These are phyloP conservation scores for Indicator indicator DNA, from an alignment of 2,113 vertebrate genomes.

Conservation along the genomic window DNA sequence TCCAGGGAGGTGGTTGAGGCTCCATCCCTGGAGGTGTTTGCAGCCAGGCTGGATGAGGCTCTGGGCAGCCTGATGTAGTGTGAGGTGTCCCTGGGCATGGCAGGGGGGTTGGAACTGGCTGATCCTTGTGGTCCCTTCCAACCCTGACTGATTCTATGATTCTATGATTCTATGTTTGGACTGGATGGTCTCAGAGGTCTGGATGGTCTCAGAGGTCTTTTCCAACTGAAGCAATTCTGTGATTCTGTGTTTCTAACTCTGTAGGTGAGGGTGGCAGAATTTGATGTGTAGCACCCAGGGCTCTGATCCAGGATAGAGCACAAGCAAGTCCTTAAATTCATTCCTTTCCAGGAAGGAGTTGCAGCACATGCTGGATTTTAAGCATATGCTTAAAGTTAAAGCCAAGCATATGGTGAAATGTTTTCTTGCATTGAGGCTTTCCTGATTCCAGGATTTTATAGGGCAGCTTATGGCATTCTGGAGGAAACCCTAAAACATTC, in stretches of 20 bases:
- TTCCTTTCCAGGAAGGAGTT: conserved; percentile 29
- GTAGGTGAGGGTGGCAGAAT: neutral
- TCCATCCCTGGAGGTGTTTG: too few relatives aligned
- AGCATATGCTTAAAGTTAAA: conserved; percentile 56
- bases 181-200: too few relatives aligned
- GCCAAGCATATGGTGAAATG: conserved; percentile 59
- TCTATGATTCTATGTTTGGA: too few relatives aligned
- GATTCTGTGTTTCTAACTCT: neutral
- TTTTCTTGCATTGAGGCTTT: conserved; percentile 51
- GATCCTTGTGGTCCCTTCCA: too few relatives aligned
- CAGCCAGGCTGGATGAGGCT: too few relatives aligned
- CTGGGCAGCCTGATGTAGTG: too few relatives aligned
- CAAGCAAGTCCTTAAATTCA: conserved; percentile 36
- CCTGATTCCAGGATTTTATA: conserved; percentile 24
- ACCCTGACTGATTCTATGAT: too few relatives aligned
- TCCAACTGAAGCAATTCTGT: too few relatives aligned
- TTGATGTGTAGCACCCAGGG: neutral
- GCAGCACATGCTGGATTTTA: conserved; percentile 28
- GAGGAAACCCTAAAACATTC: conserved; percentile 43
- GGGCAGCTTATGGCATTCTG: conserved; percentile 56
- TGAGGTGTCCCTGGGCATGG: too few relatives aligned
- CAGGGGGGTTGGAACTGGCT: too few relatives aligned
- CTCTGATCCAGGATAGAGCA: conserved; percentile 26
- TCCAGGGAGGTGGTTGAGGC: too few relatives aligned
- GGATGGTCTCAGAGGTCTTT: too few relatives aligned